A percentile compares a stretch with the other conserved stretches of the same genome.
phyloP scores from a whole-genome alignment of 2,113 vertebrate genomes.

The Coreoperca whiteheadi region DNA sequence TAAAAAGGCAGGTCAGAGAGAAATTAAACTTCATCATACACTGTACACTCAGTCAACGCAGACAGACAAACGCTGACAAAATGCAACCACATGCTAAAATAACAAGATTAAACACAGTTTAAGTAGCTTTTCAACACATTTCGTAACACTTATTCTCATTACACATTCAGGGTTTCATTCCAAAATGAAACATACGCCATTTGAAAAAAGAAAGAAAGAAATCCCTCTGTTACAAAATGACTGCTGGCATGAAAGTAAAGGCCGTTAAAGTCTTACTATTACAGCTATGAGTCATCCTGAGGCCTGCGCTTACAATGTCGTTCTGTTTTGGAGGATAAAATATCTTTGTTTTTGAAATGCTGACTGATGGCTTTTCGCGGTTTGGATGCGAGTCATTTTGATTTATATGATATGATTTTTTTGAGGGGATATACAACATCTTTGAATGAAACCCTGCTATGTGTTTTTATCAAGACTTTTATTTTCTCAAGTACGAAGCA shows the following conservation, averaged over 20 bases:
- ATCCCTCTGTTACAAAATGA: slow-evolving; percentile 57
- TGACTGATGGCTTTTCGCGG: slow-evolving; percentile 61
- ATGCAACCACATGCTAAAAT: slow-evolving; percentile 24
- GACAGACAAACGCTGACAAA: slow-evolving; percentile 26
- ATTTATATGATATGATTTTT: slow-evolving; percentile 54
- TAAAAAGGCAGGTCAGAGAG: slow-evolving; percentile 29
- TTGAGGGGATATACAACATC: background rate
- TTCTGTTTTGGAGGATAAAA: slow-evolving; percentile 56
- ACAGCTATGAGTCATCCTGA: slow-evolving; percentile 66
- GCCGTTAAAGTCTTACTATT: slow-evolving; percentile 60
- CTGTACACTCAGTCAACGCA: background rate
- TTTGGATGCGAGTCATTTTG: slow-evolving; percentile 47
- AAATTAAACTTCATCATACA: background rate
- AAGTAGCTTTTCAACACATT: slow-evolving; percentile 66
- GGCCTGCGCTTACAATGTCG: slow-evolving; percentile 49
- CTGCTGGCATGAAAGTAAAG: slow-evolving; percentile 59
- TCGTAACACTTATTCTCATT: slow-evolving; percentile 43
- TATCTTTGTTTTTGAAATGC: slow-evolving; percentile 63
- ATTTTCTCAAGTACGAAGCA: slow-evolving; percentile 37
- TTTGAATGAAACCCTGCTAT: slow-evolving; percentile 43
- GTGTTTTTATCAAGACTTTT: slow-evolving; percentile 47
- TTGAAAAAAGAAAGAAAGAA: slow-evolving; percentile 26
- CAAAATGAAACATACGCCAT: slow-evolving; percentile 36
- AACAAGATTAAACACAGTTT: slow-evolving; percentile 45
- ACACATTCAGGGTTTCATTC: slow-evolving; percentile 45